Conservation (phyloP, 1,140 invertebrate genomes). For the Drosophila neocordata region DNA sequence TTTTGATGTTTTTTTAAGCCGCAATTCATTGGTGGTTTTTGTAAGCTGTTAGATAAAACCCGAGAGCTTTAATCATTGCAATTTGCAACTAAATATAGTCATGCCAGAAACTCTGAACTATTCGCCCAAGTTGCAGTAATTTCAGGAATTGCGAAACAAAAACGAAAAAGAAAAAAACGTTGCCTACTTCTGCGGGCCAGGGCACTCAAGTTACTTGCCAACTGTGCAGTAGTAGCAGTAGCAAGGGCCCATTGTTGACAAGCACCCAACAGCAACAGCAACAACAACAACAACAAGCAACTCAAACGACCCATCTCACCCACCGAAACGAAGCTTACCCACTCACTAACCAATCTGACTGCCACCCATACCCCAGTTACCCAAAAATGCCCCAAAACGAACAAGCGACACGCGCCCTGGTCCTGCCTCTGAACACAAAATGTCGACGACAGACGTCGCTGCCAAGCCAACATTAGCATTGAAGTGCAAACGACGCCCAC, state of each 20-base stretch:
- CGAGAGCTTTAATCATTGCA: constrained; percentile 15
- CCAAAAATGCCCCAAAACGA: constrained; percentile 71
- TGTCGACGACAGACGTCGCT: constrained; percentile 79
- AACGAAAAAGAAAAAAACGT: constrained; percentile 36
- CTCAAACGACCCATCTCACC: constrained; percentile 9
- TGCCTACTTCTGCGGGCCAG: constrained; percentile 55
- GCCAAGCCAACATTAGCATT: constrained; percentile 82
- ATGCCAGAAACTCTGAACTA: constrained; percentile 24
- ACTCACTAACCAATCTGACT: constrained; percentile 6
- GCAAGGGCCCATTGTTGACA: constrained; percentile 44
- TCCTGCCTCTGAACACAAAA: constrained; percentile 50
- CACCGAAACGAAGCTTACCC: not conserved
- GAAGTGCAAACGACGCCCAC: constrained; percentile 80
- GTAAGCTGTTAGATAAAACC: not conserved
- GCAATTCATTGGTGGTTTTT: constrained; percentile 9
- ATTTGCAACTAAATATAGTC: constrained; percentile 20
- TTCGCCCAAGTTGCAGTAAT: constrained; percentile 30
- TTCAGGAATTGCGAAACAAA: constrained; percentile 30
- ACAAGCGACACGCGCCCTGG: constrained; percentile 77
- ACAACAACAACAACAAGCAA: not conserved
- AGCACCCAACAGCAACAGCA: constrained; percentile 18
- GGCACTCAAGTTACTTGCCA: constrained; percentile 10
- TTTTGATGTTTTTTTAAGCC: constrained; percentile 40
- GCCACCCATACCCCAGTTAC: constrained; percentile 24
- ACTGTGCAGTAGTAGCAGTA: constrained; percentile 21